These are phyloP conservation scores for Melieria omissa DNA, from an alignment of 2,888 invertebrate genomes.

Conservation along the genomic window DNA sequence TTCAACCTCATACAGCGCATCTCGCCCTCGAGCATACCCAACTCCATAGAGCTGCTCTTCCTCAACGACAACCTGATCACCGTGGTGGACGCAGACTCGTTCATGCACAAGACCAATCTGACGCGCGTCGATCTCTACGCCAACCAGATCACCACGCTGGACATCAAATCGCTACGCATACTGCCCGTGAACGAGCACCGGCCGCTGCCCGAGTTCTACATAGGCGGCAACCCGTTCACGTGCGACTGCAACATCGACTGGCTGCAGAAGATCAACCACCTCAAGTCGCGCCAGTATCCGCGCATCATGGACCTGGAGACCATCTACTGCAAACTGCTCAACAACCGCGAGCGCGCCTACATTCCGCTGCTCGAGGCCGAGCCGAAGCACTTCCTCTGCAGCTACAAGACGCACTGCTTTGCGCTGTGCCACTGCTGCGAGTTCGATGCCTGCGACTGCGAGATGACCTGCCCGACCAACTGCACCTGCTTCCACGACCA, in stretches of 20 bases:
- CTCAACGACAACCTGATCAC: constrained; percentile 90
- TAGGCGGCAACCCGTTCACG: constrained; percentile 93
- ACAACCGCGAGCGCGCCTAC: constrained; percentile 85
- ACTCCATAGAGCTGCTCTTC: constrained; percentile 86
- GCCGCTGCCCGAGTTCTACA: constrained; percentile 88
- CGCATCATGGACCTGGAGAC: constrained; percentile 89
- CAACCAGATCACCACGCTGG: constrained; percentile 90
- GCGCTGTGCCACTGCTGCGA: constrained; percentile 96
- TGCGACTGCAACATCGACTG: constrained; percentile 97
- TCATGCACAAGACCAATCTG: constrained; percentile 87
- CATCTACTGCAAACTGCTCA: constrained; percentile 87
- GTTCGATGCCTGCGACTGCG: constrained; percentile 96
- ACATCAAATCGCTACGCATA: constrained; percentile 86
- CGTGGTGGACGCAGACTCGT: constrained; percentile 87
- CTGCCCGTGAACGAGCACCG: constrained; percentile 80
- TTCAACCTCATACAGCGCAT: constrained; percentile 87
- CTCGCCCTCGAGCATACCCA: constrained; percentile 80
- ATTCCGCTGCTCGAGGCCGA: constrained; percentile 88
- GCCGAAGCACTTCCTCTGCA: constrained; percentile 90
- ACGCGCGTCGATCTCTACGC: constrained; percentile 92
- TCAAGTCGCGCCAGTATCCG: constrained; percentile 87
- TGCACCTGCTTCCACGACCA: constrained; percentile 96
- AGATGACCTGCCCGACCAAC: constrained; percentile 94
- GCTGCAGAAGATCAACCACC: constrained; percentile 90
- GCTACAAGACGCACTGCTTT: constrained; percentile 93